Percentiles rank a stretch among this genome's conserved stretches.
Evolutionary conservation across 2,113 vertebrate genomes (phyloP).

Genomic region (Ptilonorhynchus violaceus): DNA sequence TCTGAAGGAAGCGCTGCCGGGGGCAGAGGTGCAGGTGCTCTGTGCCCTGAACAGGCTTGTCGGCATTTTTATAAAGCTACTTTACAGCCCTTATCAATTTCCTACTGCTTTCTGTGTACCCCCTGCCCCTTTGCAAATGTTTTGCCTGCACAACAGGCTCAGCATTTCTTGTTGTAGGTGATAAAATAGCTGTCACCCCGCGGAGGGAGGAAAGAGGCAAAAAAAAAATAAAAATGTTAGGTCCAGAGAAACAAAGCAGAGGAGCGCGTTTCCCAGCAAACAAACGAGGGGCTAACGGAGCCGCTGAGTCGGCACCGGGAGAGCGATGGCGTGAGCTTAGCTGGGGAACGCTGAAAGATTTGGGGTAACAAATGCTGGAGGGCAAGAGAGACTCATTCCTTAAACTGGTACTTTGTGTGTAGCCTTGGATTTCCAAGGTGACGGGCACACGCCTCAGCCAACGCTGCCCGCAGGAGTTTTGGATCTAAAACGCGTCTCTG

Average conservation of each 20-base stretch:
- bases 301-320: constrained; percentile 18
- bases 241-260: constrained; percentile 20
- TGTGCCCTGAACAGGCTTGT: constrained; percentile 62
- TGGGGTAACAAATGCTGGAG: constrained; percentile 2
- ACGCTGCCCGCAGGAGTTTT: background rate
- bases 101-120: constrained; percentile 59
- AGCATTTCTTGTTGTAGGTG: constrained; percentile 63
- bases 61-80: constrained; percentile 72
- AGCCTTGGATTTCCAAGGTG: background rate
- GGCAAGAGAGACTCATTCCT: background rate
- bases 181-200: constrained; percentile 69
- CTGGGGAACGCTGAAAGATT: background rate
- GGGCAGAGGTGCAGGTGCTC: constrained; percentile 68
- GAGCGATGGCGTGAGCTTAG: background rate
- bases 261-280: constrained; percentile 3
- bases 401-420: background rate
- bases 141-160: constrained; percentile 64
- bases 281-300: constrained; percentile 3
- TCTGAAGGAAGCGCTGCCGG: constrained; percentile 65
- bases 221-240: background rate
- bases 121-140: constrained; percentile 67
- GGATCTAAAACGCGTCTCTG: accelerated
- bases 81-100: constrained; percentile 68
- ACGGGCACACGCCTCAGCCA: background rate
- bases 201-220: constrained; percentile 41